Base-by-base conservation (phyloP, 2,797 vertebrate species). In the Podarcis lilfordi region DNA sequence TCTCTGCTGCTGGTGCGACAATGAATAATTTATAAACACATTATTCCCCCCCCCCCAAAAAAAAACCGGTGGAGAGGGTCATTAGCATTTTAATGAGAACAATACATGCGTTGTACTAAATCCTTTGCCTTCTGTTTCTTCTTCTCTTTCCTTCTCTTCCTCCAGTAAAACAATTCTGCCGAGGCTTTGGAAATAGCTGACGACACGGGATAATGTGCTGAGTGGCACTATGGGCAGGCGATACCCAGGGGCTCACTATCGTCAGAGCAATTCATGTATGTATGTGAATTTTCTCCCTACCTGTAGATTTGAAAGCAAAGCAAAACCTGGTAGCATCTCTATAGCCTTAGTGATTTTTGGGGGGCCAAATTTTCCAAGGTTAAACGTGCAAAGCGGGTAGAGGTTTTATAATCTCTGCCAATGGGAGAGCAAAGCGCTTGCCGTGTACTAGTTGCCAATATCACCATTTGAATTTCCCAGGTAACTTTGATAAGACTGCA, bases 221-320 rank as follows among this genome's bases (percentile, higher is more conserved):
- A 97, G 95, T 89, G 94, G 94, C 96, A 84, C 93, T 96, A 97
- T 98, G 97, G 97, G 97, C 96, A 97, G 96, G 95, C 86, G 96
- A 32, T 96, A 96, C 95, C 97, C 93, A 0, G 96, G 97, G 94
- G 95, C 94, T 95, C 95, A 91, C 92, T 95, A 94, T 93, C 94
- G 86, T 94, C 96, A 96, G 90, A 95, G 96, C 95, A 95, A 88
- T 95, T 97, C 96, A 74, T 96, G 97, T 98, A 97, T 1, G 97
- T 97, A 95, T 92, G 85, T 91, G 40, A 61, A 29, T 71, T 0
- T 1, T 88, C 77, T 1, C 61, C 82, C 85, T 80, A 88, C 76
- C 79, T 91, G 84, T 91, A 1, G 1, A 37, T 32, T 72, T 55
- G 29, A 13, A 74, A 64, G 21, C 2, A 55, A 72, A 50, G 9